These are phyloP conservation scores for Pelagia noctiluca DNA, from an alignment of 30 jellyfish, hydroid and myxozoan genomes.

Conservation along the genomic window DNA sequence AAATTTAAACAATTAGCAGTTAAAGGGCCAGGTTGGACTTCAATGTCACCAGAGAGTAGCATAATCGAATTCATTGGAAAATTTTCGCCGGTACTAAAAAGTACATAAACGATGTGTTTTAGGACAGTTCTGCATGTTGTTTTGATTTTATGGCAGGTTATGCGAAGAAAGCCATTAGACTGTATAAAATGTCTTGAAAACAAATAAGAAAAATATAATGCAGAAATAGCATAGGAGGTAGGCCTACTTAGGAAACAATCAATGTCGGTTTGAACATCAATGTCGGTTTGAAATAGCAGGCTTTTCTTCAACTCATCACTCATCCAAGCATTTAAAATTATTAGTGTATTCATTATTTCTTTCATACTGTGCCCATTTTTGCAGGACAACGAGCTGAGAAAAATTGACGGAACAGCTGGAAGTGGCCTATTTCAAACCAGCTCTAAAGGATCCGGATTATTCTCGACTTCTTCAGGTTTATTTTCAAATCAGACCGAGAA, in stretches of 20 bases:
- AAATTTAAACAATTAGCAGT: no score
- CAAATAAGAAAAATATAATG: no score
- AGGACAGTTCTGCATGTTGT: no score
- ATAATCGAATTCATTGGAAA: no score
- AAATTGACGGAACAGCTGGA: slow-evolving; percentile 6
- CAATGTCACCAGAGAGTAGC: no score
- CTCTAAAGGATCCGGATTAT: not conserved
- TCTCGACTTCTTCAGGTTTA: slow-evolving; percentile 23
- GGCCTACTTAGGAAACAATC: not conserved
- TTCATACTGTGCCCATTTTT: not conserved
- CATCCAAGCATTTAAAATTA: not conserved
- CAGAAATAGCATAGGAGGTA: no score
- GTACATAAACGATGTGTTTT: no score
- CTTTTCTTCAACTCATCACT: not conserved
- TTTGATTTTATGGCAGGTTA: no score
- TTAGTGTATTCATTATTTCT: not conserved
- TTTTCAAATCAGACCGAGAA: slow-evolving; percentile 43
- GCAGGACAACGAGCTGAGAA: not conserved
- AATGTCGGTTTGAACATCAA: not conserved
- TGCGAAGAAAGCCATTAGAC: no score
- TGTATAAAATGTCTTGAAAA: no score
- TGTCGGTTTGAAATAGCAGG: not conserved
- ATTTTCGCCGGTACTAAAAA: no score
- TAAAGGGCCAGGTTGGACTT: no score
- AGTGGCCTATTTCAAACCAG: slow-evolving; percentile 28